Base-by-base conservation (phyloP, 2,113 vertebrate genomes). In the Vidua chalybeata region DNA sequence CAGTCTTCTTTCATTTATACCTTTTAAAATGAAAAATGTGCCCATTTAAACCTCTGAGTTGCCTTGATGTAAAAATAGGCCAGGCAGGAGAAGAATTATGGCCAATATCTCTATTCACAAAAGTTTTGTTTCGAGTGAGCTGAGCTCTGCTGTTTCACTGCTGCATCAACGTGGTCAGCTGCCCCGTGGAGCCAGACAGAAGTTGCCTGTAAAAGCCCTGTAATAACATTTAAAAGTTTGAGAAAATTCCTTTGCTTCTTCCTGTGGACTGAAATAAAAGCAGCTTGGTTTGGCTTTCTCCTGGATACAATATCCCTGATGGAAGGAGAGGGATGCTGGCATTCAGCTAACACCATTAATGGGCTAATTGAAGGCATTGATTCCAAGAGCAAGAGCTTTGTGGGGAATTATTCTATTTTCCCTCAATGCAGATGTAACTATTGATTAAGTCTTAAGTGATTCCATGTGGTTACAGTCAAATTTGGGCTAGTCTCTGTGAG, bases 1-100 rank as follows among this genome's bases (percentile, higher is more conserved):
- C 41, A 56, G 66, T 26, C 55, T 64, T 43, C 87, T 56, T 71
- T 64, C 75, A 56, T 63, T 90, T 93, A 18, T 37, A 74, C 52
- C 61, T 94, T 90, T 90, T 83, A 21, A 92, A 77, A 72, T 88
- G 63, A 94, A 85, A 93, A 80, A 90, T 61, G 16, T 23, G 41
- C 35, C 75, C 21, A 67, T 80, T 85, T 93, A 88, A 92, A 83
- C 35, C 58, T 56, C 61, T 45, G 41, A 61, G 52, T 46, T 92
- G 22, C 87, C 49, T 80, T 88, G 33, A 48, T 80, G 35, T 46
- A 75, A 86, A 93, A 93, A 67, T 72, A 86, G 45, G 58, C 39
- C 68, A 52, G 49, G 41, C 46, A 66, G 55, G 39, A 71, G 46
- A 58, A 84, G 30, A 94, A 56, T 90, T 69, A 80, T 17, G 30